phyloP scores from a whole-genome alignment of 2,797 vertebrate species.

The Sebastes glaucus region DNA sequence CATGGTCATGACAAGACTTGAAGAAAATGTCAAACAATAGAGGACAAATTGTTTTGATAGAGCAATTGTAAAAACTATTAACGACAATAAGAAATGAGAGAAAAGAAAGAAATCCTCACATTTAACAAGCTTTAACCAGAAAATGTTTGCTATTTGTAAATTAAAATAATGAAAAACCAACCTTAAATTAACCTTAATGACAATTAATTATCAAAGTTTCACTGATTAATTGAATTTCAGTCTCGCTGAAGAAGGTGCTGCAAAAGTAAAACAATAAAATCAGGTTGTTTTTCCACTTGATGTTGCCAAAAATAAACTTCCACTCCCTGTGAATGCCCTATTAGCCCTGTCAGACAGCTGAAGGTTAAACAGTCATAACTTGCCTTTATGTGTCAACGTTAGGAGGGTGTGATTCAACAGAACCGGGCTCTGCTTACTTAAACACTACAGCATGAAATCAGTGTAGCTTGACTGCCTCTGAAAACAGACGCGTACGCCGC shows the following conservation, averaged over 20 bases:
- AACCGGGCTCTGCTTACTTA: slow-evolving; percentile 45
- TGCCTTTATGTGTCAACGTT: background rate
- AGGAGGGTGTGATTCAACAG: slow-evolving; percentile 1
- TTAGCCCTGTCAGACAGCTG: background rate
- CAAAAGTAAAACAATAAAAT: background rate
- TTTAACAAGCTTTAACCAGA: background rate
- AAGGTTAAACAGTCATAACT: slow-evolving; percentile 25
- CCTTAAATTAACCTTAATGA: too few species aligned
- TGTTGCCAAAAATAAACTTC: background rate
- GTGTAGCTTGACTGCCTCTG: slow-evolving; percentile 41
- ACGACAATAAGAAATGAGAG: background rate
- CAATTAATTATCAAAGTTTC: background rate
- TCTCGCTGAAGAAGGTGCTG: background rate
- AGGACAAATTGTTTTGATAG: background rate
- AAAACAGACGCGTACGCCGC: slow-evolving; percentile 28
- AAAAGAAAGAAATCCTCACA: background rate
- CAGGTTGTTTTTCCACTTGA: background rate
- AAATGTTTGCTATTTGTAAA: background rate
- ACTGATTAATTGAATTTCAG: background rate
- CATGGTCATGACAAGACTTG: background rate
- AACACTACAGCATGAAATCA: slow-evolving; percentile 29
- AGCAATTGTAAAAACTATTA: background rate
- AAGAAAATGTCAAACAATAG: too few species aligned
- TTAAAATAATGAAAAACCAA: too few species aligned
- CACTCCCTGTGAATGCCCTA: background rate